Conservation (phyloP, 2,888 invertebrate species). For the Tuta absoluta region DNA sequence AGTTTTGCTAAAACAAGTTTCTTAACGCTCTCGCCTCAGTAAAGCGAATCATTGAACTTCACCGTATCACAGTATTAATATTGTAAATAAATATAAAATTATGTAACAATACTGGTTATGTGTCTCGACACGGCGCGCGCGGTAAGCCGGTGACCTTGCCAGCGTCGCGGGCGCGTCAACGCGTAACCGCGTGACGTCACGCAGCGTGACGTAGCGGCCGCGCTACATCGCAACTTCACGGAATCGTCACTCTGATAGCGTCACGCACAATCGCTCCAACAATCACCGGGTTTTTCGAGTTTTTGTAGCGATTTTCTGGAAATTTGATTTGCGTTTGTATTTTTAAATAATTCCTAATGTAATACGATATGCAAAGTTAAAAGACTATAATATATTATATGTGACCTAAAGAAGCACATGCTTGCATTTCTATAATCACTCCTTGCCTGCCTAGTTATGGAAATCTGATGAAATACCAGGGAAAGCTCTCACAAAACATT, state of each 20-base stretch:
- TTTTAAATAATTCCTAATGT: too few relatives aligned
- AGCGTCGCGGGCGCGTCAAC: constrained; percentile 31
- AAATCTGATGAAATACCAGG: too few relatives aligned
- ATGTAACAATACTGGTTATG: constrained; percentile 50
- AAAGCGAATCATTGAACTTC: constrained; percentile 4
- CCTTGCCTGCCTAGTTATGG: too few relatives aligned
- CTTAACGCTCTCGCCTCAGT: too few relatives aligned
- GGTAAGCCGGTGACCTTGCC: constrained; percentile 48
- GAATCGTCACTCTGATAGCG: constrained; percentile 13
- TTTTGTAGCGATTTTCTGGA: constrained; percentile 13
- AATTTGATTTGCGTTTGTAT: constrained; percentile 8
- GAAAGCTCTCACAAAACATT: too few relatives aligned
- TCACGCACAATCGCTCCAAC: constrained; percentile 5
- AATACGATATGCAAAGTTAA: too few relatives aligned
- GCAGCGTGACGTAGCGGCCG: constrained; percentile 33
- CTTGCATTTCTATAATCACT: too few relatives aligned
- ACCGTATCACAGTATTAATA: constrained; percentile 22
- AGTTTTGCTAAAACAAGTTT: too few relatives aligned
- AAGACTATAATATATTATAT: too few relatives aligned
- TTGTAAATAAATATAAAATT: constrained; percentile 36
- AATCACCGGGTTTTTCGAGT: constrained; percentile 7
- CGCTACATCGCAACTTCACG: constrained; percentile 10
- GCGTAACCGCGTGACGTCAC: constrained; percentile 38
- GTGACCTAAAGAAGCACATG: too few relatives aligned
- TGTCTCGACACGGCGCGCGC: constrained; percentile 47